phyloP scores from a whole-genome alignment of 2,113 vertebrate species.

The Cygnus buccinator region DNA sequence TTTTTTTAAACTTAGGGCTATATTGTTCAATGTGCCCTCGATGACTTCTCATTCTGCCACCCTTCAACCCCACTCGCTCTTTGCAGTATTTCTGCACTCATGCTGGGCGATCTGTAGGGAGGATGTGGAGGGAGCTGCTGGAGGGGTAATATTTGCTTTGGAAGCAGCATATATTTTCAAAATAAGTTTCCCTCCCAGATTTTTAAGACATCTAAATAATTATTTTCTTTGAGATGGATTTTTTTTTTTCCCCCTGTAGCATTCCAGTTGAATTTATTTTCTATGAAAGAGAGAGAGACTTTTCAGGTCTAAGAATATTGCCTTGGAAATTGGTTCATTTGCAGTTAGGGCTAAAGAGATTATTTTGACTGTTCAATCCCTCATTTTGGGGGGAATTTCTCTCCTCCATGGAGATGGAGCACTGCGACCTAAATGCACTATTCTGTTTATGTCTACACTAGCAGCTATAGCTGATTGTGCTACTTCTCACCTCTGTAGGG shows the following conservation, averaged over 20 bases:
- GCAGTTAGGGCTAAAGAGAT: constrained; percentile 25
- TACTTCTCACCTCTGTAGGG: not conserved
- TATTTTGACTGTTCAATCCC: constrained; percentile 18
- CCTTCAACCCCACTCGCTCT: not conserved
- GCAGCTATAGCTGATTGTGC: not conserved
- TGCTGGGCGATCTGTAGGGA: not conserved
- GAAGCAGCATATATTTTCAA: not conserved
- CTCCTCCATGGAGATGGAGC: not conserved
- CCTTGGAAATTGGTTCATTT: constrained; percentile 51
- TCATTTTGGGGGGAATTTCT: not conserved
- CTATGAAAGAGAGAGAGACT: not conserved
- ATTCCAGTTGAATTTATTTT: constrained; percentile 36
- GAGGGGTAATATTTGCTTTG: not conserved
- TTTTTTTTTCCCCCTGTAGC: not conserved
- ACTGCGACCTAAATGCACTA: not conserved
- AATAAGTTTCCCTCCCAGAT: constrained; percentile 1
- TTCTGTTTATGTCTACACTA: not conserved
- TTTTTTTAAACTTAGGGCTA: not conserved
- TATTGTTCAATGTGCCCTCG: not conserved
- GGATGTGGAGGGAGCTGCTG: not conserved
- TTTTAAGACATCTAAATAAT: constrained; percentile 10
- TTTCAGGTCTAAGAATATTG: constrained; percentile 40
- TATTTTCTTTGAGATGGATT: constrained; percentile 33
- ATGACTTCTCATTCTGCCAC: not conserved
- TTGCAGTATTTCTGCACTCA: not conserved